A percentile compares a stretch with the other conserved stretches of the same genome.
These are phyloP conservation scores for Dasysyrphus tricinctus DNA, from an alignment of 2,888 invertebrate genomes.

Conservation along the genomic window DNA sequence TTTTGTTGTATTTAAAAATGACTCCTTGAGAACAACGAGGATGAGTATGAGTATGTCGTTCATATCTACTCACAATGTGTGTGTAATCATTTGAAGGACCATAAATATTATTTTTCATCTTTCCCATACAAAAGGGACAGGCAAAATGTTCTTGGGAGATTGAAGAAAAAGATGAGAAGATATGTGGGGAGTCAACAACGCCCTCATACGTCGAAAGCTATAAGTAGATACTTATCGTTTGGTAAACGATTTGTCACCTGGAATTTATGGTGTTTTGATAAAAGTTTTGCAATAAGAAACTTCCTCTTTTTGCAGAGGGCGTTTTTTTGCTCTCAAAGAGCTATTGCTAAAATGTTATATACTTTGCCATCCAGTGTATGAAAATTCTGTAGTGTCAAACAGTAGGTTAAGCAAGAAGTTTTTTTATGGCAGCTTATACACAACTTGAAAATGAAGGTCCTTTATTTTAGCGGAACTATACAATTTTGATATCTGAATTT, in stretches of 20 bases:
- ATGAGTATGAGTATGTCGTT: constrained; percentile 33
- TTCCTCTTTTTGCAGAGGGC: not conserved
- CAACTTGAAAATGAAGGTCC: too few relatives aligned
- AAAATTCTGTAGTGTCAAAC: not conserved
- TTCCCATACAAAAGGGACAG: constrained; percentile 37
- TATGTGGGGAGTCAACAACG: constrained; percentile 15
- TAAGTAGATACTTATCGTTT: constrained; percentile 66
- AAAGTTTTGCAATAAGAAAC: constrained; percentile 67
- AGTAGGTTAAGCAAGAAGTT: not conserved
- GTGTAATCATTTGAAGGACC: constrained; percentile 73
- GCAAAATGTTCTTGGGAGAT: constrained; percentile 47
- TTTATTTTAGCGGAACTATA: too few relatives aligned
- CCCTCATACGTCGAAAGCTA: constrained; percentile 46
- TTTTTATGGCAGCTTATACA: too few relatives aligned
- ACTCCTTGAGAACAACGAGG: constrained; percentile 16
- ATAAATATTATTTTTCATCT: constrained; percentile 73
- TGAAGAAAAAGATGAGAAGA: constrained; percentile 33
- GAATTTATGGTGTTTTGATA: constrained; percentile 72
- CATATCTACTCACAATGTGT: constrained; percentile 44
- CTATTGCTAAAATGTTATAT: not conserved
- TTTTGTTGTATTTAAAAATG: constrained; percentile 26
- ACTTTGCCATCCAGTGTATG: not conserved
- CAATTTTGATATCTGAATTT: too few relatives aligned
- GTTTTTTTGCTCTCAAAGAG: not conserved
- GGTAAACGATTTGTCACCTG: constrained; percentile 73